phyloP scores from a whole-genome alignment of 2,113 vertebrate genomes.

The Phrynocephalus versicolor region DNA sequence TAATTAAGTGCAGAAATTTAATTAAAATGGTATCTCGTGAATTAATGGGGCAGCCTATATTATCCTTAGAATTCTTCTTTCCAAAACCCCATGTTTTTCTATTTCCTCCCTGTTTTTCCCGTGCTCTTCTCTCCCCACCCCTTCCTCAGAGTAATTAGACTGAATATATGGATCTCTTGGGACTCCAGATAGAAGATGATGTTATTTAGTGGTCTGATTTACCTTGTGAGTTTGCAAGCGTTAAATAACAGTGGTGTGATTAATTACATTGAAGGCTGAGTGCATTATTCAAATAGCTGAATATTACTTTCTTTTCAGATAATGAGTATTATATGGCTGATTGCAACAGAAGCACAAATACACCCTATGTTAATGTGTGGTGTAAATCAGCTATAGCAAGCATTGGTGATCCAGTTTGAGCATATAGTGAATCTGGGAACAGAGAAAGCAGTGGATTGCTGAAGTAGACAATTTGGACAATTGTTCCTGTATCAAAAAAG shows the following conservation, averaged over 20 bases:
- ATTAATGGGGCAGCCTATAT: neutral
- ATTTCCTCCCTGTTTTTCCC: neutral
- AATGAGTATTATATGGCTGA: neutral
- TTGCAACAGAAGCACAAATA: neutral
- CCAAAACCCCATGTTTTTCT: neutral
- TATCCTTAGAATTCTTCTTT: neutral
- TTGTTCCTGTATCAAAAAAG: neutral
- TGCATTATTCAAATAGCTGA: neutral
- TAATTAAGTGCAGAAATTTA: neutral
- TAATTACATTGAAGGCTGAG: constrained; percentile 7
- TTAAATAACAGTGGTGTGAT: neutral
- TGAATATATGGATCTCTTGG: constrained; percentile 5
- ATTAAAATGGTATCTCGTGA: neutral
- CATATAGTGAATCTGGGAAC: constrained; percentile 12
- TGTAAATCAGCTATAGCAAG: neutral
- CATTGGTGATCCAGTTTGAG: fast-evolving
- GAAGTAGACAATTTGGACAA: neutral
- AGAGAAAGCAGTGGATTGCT: fast-evolving
- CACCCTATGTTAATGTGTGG: neutral
- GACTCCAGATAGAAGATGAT: neutral
- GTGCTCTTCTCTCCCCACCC: neutral
- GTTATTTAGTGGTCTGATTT: fast-evolving
- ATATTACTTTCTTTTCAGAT: neutral
- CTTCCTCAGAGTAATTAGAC: neutral
- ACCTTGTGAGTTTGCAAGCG: neutral